A percentile compares a stretch with the other conserved stretches of the same genome.
phyloP scores from a whole-genome alignment of 2,888 invertebrate genomes.

The Ypsolopha sequella region DNA sequence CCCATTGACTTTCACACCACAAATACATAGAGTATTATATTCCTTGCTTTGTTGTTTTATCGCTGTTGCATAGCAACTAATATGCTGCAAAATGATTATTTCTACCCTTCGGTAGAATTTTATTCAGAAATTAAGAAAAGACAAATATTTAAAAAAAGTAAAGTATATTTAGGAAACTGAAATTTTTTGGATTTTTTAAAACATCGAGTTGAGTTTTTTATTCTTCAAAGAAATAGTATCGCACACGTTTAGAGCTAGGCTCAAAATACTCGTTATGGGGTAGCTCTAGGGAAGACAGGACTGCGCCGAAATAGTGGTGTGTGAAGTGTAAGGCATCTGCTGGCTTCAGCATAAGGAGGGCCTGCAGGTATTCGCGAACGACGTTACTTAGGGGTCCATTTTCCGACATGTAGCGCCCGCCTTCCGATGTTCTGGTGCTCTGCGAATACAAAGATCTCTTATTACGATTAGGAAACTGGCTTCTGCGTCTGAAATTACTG shows the following conservation, averaged over 20 bases:
- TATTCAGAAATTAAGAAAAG: no score
- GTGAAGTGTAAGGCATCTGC: constrained; percentile 70
- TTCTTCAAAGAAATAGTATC: constrained; percentile 57
- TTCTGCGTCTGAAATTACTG: background rate
- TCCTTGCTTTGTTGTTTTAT: no score
- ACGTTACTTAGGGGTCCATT: constrained; percentile 68
- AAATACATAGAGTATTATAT: no score
- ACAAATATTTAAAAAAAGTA: no score
- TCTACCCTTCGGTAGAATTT: no score
- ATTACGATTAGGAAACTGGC: background rate
- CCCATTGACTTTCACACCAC: no score
- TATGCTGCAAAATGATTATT: no score
- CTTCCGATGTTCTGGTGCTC: constrained; percentile 56
- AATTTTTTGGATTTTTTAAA: no score
- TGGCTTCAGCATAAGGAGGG: constrained; percentile 68
- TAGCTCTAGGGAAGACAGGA: constrained; percentile 55
- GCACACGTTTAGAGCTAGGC: constrained; percentile 40
- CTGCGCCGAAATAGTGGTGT: constrained; percentile 62
- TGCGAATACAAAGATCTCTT: constrained; percentile 15
- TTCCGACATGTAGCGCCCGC: constrained; percentile 69
- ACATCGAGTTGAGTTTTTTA: constrained; percentile 12
- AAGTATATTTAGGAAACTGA: no score
- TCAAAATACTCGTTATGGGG: constrained; percentile 65
- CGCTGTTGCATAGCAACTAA: no score
- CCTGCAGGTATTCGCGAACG: constrained; percentile 72